Conservation (phyloP, 1,140 invertebrate genomes). For the Drosophila sucinea region DNA sequence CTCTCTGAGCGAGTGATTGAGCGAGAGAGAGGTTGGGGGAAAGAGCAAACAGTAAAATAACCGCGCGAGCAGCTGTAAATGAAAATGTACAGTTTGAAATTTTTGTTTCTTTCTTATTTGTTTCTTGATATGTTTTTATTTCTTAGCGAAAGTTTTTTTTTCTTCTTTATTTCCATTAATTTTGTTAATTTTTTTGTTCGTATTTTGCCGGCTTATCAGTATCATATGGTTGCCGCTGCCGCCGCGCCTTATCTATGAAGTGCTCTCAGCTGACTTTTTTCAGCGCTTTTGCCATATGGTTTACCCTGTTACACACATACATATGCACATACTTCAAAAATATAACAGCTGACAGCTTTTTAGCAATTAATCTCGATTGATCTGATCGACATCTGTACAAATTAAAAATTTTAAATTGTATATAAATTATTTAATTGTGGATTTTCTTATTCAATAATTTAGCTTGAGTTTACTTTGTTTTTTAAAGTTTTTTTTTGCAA, state of each 20-base stretch:
- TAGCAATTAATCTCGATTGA: slow-evolving; percentile 1
- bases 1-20: slow-evolving; percentile 4
- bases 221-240: slow-evolving; percentile 65
- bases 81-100: slow-evolving; percentile 63
- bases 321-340: slow-evolving; percentile 4
- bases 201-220: slow-evolving; percentile 54
- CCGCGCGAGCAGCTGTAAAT: slow-evolving; percentile 13
- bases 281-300: slow-evolving; percentile 29
- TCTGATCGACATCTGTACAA: background rate
- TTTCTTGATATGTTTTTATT: slow-evolving; percentile 31
- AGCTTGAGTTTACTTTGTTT: no score
- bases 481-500: no score
- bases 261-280: slow-evolving; percentile 43
- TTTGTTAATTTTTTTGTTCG: slow-evolving; percentile 1
- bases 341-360: slow-evolving; percentile 16
- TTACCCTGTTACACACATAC: background rate
- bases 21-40: background rate
- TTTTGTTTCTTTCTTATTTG: background rate
- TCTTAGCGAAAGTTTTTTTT: slow-evolving; percentile 36
- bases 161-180: background rate
- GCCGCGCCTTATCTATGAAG: slow-evolving; percentile 47
- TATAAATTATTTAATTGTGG: no score
- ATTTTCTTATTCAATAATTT: no score
- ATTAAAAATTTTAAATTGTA: no score
- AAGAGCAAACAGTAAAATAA: slow-evolving; percentile 8